Evolutionary conservation across 2,888 invertebrate species (phyloP), one percentile per base, ranked within the genome.

Genomic region (Schrankia costaestrigalis): DNA sequence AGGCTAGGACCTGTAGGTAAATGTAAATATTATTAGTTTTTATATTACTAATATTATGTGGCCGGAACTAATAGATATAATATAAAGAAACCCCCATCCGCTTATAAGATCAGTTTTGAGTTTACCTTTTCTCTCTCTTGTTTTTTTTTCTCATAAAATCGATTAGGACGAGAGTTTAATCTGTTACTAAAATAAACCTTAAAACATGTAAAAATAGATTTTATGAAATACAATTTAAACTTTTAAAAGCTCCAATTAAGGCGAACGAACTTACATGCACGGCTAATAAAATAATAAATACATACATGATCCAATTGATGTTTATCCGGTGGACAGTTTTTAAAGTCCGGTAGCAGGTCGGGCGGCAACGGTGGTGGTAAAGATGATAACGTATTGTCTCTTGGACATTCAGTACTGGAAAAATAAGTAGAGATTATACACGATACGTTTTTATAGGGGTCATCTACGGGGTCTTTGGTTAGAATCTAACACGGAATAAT

Each of bases 261-360:
- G 7, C 3, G 7, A 2, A 31, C n/a, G 12, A 2, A 18, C 3
- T 11, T 31, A 13, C 4, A 24, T 11, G 7, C n/a, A 13, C n/a
- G 6, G 2, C 8, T 1, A 3, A 10, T 18, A n/a, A 1, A 10
- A 17, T 17, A 15, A 21, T 23, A 26, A n/a, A 14, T 19, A 48
- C 91, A 88, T 89, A 97, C 96, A 85, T 97, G 97, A 78, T 97
- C 96, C 35, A 98, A 79, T 75, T 97, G 97, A 82, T 98, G 97
- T 80, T 96, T 91, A 71, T 96, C 95, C 0, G 95, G 93, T 0
- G 95, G 94, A 19, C 94, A 92, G 65, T 95, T 95, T 42, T 93
- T 92, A 47, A 92, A 92, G 41, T 94, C 92, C 0, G 97, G 97
- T 41, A 97, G 81, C 38, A 95, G 86, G 42, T 93, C 91, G 0